These are phyloP conservation scores for Martes martes DNA, from an alignment of 2,113 vertebrate species.

Conservation along the genomic window DNA sequence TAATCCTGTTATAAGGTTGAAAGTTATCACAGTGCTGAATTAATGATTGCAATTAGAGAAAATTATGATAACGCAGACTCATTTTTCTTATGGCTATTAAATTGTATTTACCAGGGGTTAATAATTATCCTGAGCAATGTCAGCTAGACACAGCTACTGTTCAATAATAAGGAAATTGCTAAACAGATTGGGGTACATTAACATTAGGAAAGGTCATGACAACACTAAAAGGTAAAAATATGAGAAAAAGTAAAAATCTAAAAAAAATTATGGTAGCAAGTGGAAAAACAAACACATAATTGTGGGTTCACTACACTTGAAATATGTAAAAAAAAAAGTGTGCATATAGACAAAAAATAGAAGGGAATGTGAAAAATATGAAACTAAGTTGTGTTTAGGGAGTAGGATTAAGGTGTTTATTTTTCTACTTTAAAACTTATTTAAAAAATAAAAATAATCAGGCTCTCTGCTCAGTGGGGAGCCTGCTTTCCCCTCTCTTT, in stretches of 20 bases:
- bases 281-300: neutral
- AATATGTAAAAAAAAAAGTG: neutral
- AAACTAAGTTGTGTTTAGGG: neutral
- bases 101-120: neutral
- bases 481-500: no score
- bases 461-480: no score
- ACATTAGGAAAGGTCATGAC: neutral
- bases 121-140: conserved; percentile 24
- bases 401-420: neutral
- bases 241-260: neutral
- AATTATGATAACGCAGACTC: neutral
- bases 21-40: neutral
- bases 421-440: neutral
- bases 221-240: neutral
- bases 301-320: neutral
- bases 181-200: neutral
- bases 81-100: neutral
- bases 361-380: neutral
- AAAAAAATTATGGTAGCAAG: neutral
- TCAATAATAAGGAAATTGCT: conserved; percentile 3
- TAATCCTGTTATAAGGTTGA: neutral
- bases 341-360: neutral
- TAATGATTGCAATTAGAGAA: neutral
- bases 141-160: neutral
- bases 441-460: no score